These are phyloP conservation scores for Mantis religiosa DNA, from an alignment of 2,888 invertebrate species.

Conservation along the genomic window DNA sequence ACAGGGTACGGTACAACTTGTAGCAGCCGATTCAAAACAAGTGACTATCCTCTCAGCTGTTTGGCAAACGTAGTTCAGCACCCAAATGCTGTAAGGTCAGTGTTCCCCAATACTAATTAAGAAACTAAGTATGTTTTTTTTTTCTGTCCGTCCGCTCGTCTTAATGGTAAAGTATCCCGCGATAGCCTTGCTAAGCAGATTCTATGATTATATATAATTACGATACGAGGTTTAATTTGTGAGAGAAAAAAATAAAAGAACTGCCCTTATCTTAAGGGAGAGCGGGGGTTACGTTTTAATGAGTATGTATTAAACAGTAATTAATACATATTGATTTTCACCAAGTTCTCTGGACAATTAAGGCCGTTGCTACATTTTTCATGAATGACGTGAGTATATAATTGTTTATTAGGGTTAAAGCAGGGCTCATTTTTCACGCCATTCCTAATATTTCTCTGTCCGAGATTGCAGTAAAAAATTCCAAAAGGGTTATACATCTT, in stretches of 20 bases:
- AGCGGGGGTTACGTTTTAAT: not conserved
- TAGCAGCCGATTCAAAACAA: no score
- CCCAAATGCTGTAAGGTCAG: not conserved
- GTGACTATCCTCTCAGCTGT: not conserved
- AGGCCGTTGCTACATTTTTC: not conserved
- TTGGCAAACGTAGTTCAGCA: not conserved
- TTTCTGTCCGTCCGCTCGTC: not conserved
- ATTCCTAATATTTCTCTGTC: not conserved
- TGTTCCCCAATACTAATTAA: not conserved
- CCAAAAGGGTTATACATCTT: not conserved
- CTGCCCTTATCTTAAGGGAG: not conserved
- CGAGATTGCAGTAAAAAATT: not conserved
- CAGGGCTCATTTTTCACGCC: not conserved
- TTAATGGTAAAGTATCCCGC: not conserved
- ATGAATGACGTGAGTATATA: not conserved
- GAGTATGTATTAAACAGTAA: not conserved
- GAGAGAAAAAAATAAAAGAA: not conserved
- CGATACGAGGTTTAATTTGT: not conserved
- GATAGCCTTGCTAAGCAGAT: not conserved
- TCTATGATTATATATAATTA: not conserved
- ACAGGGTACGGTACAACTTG: no score
- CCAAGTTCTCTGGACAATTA: not conserved
- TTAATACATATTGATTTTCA: not conserved
- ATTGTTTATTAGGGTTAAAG: not conserved
- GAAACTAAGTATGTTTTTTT: not conserved